Evolutionary conservation across 35 echinoderm and acorn worm species (phyloP), one percentile per base, ranked within the genome.

Genomic region (Holothuria glaberrima): DNA sequence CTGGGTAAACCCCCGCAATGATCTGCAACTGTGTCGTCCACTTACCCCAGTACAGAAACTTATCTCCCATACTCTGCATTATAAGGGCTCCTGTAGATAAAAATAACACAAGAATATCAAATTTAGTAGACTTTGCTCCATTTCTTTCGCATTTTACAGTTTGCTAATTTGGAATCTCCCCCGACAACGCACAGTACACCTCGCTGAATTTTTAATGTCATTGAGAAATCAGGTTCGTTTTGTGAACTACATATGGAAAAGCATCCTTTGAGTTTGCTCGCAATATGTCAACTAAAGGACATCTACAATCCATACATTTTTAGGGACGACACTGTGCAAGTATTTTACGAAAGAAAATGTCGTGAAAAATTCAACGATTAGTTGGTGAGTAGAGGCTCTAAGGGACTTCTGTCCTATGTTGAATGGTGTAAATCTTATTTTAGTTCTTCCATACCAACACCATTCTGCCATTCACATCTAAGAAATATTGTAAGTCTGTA

Each of bases 11-110:
- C 32, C 71, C 71, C 19, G 71, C 28, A 14, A 41, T 34, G 34
- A 75, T 45, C 34, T 75, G 71, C 21, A 75, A 41, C 2, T 32
- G 71, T 19, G 71, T 75, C 22, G 33, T 32, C 71, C 71, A 75
- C 32, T 75, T 38, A 19, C 71, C 71, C 2, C 21, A n/a, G 21
- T n/a, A 41, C 2, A 22, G 18, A 31, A 75, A 75, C 34, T 41
- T 17, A 38, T 31, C 71, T 38, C 38, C 7, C 71, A 75, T 38
- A 12, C 44, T 38, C 13, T 41, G 30, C 2, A 22, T 41, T 9
- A 75, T 2, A 41, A 75, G 19, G 44, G 32, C 30, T 45, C 71
- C 71, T 75, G 30, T 34, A 4, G 22, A 9, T 31, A 27, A 69
- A 13, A 30, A 69, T 28, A 69, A 69, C 12, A 69, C 66, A 33